Evolutionary conservation across 2,888 invertebrate species (phyloP), one percentile per base, ranked within the genome.

Genomic region (Geophilus truncorum): DNA sequence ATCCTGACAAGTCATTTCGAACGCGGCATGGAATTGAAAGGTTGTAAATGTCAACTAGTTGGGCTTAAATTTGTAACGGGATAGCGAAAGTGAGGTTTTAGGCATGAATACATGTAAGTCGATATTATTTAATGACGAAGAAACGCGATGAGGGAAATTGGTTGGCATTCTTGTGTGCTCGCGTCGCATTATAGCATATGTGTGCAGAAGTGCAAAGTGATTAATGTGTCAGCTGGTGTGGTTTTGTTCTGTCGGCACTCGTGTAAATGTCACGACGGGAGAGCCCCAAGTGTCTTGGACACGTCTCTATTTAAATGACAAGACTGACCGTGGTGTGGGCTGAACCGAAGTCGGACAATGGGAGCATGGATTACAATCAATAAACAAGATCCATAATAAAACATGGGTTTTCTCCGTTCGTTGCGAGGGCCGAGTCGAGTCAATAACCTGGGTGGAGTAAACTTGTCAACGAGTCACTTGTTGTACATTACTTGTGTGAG

Each of bases 371-470:
- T 70, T 70, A 70, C 70, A 70, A 70, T 70, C 70, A 5, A 70
- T 70, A 70, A 62, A 70, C 70, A 6, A 70, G 70, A 70, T 70
- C 70, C 25, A 70, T 28, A 70, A 70, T 70, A 70, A 70, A 70
- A 70, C 28, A 51, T n/a, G 51, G 18, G 51, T n/a, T 51, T 51
- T n/a, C 51, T 32, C 32, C 32, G n/a, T n/a, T 12, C 40, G 40
- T 12, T 9, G 15, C 21, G 57, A 21, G 57, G 57, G 57, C 18
- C 21, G 21, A 23, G 57, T 23, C 18, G 70, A 70, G 70, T 70
- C 70, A 70, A 70, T 70, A 70, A 70, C 70, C 70, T 70, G 70
- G 70, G 70, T 70, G 70, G 70, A 70, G 70, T 51, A 70, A 70
- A 70, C 25, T 70, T 70, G 70, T 70, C 70, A 70, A 28, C 70